A percentile compares a stretch with the other conserved stretches of the same genome.
Conservation (phyloP, 2,113 vertebrate genomes). For the Panurus biarmicus region DNA sequence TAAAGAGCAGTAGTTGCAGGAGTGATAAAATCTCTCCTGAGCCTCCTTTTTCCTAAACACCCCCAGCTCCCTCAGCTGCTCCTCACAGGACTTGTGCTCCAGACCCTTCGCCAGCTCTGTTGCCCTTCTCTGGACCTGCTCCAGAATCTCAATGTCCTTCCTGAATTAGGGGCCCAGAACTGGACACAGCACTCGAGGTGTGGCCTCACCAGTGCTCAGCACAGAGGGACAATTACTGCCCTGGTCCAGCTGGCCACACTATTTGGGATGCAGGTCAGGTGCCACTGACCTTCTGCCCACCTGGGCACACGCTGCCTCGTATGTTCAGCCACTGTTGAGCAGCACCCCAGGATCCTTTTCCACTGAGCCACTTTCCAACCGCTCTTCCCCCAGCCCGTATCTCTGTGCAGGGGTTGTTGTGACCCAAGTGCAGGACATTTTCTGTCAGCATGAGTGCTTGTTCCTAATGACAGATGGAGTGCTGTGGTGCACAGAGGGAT, state of each 20-base stretch:
- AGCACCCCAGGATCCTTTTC: background rate
- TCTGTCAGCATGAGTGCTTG: background rate
- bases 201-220: background rate
- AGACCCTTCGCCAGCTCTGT: background rate
- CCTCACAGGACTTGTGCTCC: background rate
- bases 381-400: background rate
- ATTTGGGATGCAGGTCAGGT: too few relatives aligned
- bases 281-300: background rate
- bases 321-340: background rate
- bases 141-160: background rate
- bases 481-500: background rate
- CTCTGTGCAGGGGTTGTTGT: rapidly evolving
- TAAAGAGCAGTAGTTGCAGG: background rate
- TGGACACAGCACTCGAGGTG: rapidly evolving
- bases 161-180: background rate
- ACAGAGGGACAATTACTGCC: too few relatives aligned
- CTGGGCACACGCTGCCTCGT: rapidly evolving
- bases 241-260: background rate
- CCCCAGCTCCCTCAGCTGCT: background rate
- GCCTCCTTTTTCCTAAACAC: background rate
- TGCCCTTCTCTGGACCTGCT: background rate
- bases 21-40: background rate
- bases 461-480: background rate
- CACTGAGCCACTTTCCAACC: background rate
- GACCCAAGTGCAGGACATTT: background rate